phyloP scores from a whole-genome alignment of 2,113 vertebrate species.

The Ceuthmochares aereus region DNA sequence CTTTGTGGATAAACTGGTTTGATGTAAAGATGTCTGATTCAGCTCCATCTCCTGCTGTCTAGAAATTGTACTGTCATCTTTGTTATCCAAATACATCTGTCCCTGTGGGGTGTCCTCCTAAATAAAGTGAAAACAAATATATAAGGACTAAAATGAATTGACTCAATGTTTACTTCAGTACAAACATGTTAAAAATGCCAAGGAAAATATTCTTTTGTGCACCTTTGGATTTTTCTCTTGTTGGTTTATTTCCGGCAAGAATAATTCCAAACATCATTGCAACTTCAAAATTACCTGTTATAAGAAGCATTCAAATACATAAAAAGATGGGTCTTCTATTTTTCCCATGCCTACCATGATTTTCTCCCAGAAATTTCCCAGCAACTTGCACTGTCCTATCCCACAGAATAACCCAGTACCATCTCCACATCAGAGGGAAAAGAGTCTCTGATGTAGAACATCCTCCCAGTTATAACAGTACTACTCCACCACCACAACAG shows the following conservation, averaged over 20 bases:
- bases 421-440: neutral
- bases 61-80: slow-evolving; percentile 57
- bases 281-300: neutral
- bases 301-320: neutral
- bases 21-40: slow-evolving; percentile 74
- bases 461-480: neutral
- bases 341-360: neutral
- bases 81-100: slow-evolving; percentile 88
- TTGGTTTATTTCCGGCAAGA: neutral
- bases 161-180: neutral
- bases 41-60: slow-evolving; percentile 83
- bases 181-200: neutral
- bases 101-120: slow-evolving; percentile 1
- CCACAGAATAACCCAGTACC: neutral
- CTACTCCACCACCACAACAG: neutral
- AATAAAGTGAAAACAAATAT: slow-evolving; percentile 41
- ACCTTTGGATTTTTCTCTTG: neutral
- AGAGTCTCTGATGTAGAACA: accelerated
- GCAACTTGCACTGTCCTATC: neutral
- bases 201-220: neutral
- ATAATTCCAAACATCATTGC: neutral
- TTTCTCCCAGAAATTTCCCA: neutral
- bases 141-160: neutral
- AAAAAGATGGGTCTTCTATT: neutral
- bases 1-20: slow-evolving; percentile 60